Conservation (phyloP, 2,888 invertebrate species). For the Phengaris alcon region DNA sequence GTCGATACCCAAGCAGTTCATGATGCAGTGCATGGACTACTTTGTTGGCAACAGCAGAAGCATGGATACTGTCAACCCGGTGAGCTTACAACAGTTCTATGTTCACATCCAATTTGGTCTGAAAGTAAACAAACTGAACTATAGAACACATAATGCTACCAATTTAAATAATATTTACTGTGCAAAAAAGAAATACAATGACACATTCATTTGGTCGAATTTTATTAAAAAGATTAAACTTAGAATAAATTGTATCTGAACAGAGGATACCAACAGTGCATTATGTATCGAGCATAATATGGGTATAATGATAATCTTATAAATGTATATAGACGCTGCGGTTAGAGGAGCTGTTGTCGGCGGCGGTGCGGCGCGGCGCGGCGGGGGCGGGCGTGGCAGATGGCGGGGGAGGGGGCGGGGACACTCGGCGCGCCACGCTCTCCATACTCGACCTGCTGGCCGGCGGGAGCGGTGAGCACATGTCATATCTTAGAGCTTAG, state of each 20-base stretch:
- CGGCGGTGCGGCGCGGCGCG: not conserved
- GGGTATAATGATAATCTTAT: too few relatives aligned
- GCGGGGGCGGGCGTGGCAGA: not conserved
- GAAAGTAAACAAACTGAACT: too few relatives aligned
- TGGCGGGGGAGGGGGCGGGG: not conserved
- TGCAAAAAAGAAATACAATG: too few relatives aligned
- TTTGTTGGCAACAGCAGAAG: slow-evolving; percentile 25
- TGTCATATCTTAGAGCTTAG: too few relatives aligned
- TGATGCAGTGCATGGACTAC: slow-evolving; percentile 36
- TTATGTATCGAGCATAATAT: too few relatives aligned
- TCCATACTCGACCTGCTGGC: not conserved
- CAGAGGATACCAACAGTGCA: too few relatives aligned
- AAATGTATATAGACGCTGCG: not conserved
- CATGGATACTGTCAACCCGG: slow-evolving; percentile 4
- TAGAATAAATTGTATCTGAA: too few relatives aligned
- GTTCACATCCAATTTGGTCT: too few relatives aligned
- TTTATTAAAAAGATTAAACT: too few relatives aligned
- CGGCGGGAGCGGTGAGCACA: not conserved
- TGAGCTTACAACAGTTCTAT: not conserved
- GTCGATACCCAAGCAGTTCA: slow-evolving; percentile 36
- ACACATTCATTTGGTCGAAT: too few relatives aligned
- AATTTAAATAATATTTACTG: too few relatives aligned
- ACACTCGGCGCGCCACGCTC: not conserved
- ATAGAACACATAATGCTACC: too few relatives aligned
- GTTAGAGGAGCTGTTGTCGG: not conserved